Evolutionary conservation across 2,888 invertebrate species (phyloP), one percentile per base, ranked within the genome.

Genomic region (Escarpia spicata): DNA sequence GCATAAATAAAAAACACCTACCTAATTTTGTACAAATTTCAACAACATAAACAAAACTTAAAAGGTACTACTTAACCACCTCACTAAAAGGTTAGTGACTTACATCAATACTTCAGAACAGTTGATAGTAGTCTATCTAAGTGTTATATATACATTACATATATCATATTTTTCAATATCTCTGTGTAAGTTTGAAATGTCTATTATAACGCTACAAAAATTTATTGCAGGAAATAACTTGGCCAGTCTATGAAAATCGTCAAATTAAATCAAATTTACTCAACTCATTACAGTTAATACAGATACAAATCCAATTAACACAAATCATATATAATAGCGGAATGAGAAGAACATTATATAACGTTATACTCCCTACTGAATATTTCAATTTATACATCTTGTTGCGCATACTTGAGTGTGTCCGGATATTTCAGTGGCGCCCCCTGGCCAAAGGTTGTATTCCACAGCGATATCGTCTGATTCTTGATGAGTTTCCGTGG

Each of bases 401-500:
- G 19, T 15, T 75, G 19, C 15, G 60, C 95, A 94, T 94, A 96
- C 96, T 94, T 95, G 10, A 96, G 93, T 19, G 92, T 92, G n/a
- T 95, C 95, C 15, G 96, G 95, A 91, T 96, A 96, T 0, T 92
- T 93, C 8, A 96, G 94, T 0, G 94, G 90, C 19, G 94, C 75
- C 10, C 95, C 93, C 52, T 94, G 94, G 75, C 95, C 94, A 92
- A 96, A 96, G 8, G 96, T 96, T 10, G 95, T 94, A 91, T 95
- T 95, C 96, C 96, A 96, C 31, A 96, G 92, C 6, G 95, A 92
- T 12, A 94, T 89, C 0, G 95, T 94, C 93, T 95, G 95, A 91
- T 95, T 95, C 93, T 95, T 95, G 90, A 96, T 95, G 19, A 94
- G 93, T 31, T 95, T 94, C 75, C 95, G 94, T 0, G 95, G 93